phyloP scores from a whole-genome alignment of 2,888 invertebrate species.

The Charanyca ferruginea region DNA sequence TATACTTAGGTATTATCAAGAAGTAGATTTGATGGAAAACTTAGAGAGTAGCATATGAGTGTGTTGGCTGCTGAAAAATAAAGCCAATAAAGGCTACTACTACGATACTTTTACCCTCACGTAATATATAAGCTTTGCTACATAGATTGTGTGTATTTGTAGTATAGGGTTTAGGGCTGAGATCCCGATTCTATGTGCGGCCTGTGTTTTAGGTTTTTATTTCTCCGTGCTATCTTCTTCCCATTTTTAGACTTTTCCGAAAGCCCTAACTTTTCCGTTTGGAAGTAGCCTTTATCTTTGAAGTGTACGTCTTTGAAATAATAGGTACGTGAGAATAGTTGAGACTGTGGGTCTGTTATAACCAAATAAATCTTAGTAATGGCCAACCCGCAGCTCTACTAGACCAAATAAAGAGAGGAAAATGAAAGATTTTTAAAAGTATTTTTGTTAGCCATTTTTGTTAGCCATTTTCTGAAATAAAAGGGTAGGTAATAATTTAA shows the following conservation, averaged over 20 bases:
- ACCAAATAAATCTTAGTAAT: conserved; percentile 56
- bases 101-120: conserved; percentile 21
- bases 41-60: background rate
- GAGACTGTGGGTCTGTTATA: conserved; percentile 36
- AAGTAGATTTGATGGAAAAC: conserved; percentile 16
- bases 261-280: conserved; percentile 42
- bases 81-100: conserved; percentile 16
- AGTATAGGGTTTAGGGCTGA: conserved; percentile 36
- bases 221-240: conserved; percentile 43
- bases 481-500: conserved; percentile 27
- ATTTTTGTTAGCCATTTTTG: conserved; percentile 21
- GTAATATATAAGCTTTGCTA: conserved; percentile 28
- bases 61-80: conserved; percentile 9
- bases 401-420: conserved; percentile 38
- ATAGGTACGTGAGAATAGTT: conserved; percentile 19
- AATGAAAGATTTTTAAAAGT: conserved; percentile 16
- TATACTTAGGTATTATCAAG: conserved; percentile 19
- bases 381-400: conserved; percentile 26
- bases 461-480: conserved; percentile 22
- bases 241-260: conserved; percentile 40
- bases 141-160: conserved; percentile 34
- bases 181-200: conserved; percentile 43
- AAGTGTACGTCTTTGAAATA: conserved; percentile 28
- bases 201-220: conserved; percentile 48
- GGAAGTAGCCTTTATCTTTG: conserved; percentile 50